These are phyloP conservation scores for Pteropus rufus DNA, from an alignment of 2,797 vertebrate genomes.

Conservation along the genomic window DNA sequence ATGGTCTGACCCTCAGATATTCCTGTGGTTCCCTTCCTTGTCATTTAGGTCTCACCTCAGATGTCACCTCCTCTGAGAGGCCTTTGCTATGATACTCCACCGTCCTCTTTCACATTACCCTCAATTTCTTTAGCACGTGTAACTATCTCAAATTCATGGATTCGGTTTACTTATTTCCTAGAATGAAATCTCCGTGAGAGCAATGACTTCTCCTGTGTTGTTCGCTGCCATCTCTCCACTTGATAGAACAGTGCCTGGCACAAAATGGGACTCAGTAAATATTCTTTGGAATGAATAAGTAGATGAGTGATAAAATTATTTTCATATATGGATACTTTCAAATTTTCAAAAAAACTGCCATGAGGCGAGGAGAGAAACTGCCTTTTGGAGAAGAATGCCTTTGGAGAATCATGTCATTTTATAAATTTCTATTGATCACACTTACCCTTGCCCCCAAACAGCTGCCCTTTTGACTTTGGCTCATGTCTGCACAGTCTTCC, in stretches of 20 bases:
- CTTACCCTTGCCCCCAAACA: background rate
- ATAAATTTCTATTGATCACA: background rate
- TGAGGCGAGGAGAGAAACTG: background rate
- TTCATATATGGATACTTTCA: background rate
- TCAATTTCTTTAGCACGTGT: background rate
- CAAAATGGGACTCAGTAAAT: background rate
- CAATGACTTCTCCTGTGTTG: background rate
- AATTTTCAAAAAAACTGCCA: background rate
- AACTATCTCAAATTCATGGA: background rate
- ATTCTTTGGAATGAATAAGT: background rate
- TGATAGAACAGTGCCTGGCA: background rate
- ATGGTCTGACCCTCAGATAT: background rate
- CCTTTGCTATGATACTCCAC: background rate
- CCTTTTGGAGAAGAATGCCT: background rate
- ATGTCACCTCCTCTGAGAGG: background rate
- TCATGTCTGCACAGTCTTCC: accelerated
- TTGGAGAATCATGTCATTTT: background rate
- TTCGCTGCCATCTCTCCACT: accelerated
- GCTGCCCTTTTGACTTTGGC: background rate
- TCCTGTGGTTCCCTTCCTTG: background rate
- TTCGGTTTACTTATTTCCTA: background rate
- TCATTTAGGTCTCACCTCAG: background rate
- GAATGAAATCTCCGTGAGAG: background rate
- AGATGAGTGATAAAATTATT: background rate
- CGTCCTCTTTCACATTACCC: background rate